Evolutionary conservation across 2,888 invertebrate genomes (phyloP).

Genomic region (Apamea epomidion): DNA sequence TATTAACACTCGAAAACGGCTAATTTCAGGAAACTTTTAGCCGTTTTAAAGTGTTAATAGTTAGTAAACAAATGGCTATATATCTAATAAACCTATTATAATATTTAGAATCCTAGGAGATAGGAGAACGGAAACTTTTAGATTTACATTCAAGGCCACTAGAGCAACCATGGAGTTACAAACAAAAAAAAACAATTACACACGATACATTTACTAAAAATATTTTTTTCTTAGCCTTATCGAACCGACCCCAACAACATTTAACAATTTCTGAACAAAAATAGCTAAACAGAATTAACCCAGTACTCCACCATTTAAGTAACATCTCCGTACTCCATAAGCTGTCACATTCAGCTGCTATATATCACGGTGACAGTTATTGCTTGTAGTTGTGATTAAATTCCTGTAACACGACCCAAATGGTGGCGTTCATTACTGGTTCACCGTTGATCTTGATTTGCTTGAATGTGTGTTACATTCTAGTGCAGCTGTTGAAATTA

Average conservation of each 20-base stretch:
- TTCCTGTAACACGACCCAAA: slow-evolving; percentile 53
- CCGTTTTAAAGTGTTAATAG: no score
- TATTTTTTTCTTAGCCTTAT: background rate
- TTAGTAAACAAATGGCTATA: no score
- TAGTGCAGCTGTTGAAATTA: background rate
- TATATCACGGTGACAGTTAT: slow-evolving; percentile 58
- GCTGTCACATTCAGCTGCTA: slow-evolving; percentile 30
- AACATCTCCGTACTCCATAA: slow-evolving; percentile 16
- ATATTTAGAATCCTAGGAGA: no score
- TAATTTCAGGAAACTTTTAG: no score
- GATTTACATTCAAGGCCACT: no score
- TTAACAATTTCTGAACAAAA: background rate
- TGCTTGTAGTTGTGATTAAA: slow-evolving; percentile 59
- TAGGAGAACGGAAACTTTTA: no score
- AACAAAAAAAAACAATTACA: background rate
- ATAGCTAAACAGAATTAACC: background rate
- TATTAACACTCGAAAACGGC: no score
- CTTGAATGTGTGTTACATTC: slow-evolving; percentile 25
- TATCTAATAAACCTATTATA: no score
- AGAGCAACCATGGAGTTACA: no score
- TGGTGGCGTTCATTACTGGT: slow-evolving; percentile 55
- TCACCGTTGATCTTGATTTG: slow-evolving; percentile 62
- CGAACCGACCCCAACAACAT: background rate
- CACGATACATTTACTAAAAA: background rate
- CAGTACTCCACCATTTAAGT: background rate